phyloP scores from a whole-genome alignment of 2,797 vertebrate species.

The Toxotes lorentzi region DNA sequence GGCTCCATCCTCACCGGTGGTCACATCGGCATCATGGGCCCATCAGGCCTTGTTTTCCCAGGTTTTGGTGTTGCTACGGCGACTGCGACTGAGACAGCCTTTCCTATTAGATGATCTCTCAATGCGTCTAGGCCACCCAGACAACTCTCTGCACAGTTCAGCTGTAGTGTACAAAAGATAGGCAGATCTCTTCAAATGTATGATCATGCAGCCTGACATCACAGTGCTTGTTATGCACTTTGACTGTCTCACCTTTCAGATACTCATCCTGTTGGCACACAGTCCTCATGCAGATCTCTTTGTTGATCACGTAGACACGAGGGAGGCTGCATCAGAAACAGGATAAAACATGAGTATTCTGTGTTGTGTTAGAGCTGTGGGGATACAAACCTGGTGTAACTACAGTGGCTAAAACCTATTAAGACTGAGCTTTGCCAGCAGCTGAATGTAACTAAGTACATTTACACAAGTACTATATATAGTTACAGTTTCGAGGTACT shows the following conservation, averaged over 20 bases:
- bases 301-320: constrained; percentile 88
- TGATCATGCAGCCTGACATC: rapidly evolving
- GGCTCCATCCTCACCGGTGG: constrained; percentile 44
- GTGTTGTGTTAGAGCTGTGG: background rate
- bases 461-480: background rate
- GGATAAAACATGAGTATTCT: constrained; percentile 28
- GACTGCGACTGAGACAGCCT: constrained; percentile 77
- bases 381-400: background rate
- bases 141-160: constrained; percentile 85
- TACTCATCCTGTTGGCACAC: constrained; percentile 86
- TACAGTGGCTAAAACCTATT: background rate
- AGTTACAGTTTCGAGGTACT: background rate
- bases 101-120: constrained; percentile 80
- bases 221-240: background rate
- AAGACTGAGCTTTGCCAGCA: background rate
- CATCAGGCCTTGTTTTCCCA: constrained; percentile 80
- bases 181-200: background rate
- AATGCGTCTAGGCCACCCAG: constrained; percentile 85
- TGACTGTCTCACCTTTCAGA: constrained; percentile 80
- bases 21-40: constrained; percentile 27
- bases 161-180: constrained; percentile 68
- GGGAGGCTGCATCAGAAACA: constrained; percentile 73
- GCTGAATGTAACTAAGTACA: background rate
- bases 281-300: constrained; percentile 86
- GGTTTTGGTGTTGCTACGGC: constrained; percentile 76